phyloP scores from a whole-genome alignment of 2,113 vertebrate genomes.

The Amblyornis subalaris region DNA sequence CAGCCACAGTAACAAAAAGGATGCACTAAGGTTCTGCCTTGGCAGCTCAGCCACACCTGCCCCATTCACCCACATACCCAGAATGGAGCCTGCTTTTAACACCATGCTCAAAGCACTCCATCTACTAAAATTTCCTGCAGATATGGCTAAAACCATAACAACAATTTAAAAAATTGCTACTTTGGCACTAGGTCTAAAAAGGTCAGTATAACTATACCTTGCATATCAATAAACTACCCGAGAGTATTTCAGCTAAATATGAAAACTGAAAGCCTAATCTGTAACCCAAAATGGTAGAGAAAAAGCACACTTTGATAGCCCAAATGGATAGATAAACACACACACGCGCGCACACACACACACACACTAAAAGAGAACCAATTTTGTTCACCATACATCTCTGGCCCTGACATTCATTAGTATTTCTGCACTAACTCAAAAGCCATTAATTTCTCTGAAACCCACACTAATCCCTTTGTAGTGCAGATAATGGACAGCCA shows the following conservation, averaged over 20 bases:
- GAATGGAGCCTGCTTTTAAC: background rate
- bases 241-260: constrained; percentile 24
- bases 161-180: background rate
- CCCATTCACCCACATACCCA: background rate
- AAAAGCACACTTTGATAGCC: constrained; percentile 6
- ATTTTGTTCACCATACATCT: constrained; percentile 55
- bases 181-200: background rate
- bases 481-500: constrained; percentile 72
- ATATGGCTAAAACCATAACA: background rate
- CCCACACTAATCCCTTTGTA: constrained; percentile 74
- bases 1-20: background rate
- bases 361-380: constrained; percentile 24
- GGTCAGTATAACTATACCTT: background rate
- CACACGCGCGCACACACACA: background rate
- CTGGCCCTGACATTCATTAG: constrained; percentile 71
- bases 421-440: constrained; percentile 72
- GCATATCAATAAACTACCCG: background rate
- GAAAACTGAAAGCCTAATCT: constrained; percentile 7
- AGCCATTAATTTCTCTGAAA: constrained; percentile 76
- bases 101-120: background rate
- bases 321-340: background rate
- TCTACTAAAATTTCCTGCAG: background rate
- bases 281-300: constrained; percentile 39
- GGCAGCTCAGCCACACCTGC: background rate
- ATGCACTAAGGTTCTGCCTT: background rate